Evolutionary conservation across 2,797 vertebrate genomes (phyloP).

Genomic region (Sandelia bainsii): DNA sequence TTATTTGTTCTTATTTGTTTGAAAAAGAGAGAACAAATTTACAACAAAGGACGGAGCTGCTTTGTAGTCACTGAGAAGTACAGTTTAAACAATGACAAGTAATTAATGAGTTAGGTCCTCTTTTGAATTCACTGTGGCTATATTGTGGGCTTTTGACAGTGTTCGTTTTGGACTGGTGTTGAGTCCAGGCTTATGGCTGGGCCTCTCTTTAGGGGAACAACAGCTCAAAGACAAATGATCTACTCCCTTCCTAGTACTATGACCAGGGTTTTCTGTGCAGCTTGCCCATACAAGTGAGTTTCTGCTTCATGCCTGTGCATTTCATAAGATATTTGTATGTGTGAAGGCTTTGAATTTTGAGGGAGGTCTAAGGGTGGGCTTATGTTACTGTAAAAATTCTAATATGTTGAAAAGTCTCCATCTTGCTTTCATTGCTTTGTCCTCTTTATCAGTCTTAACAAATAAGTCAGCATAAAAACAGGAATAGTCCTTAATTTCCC

Average conservation of each 20-base stretch:
- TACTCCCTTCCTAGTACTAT: constrained; percentile 34
- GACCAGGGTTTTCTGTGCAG: constrained; percentile 52
- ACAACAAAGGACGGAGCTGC: neutral
- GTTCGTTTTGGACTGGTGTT: constrained; percentile 33
- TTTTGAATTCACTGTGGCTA: constrained; percentile 25
- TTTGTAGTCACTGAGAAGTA: constrained; percentile 2
- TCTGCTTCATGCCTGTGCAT: constrained; percentile 49
- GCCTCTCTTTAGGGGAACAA: constrained; percentile 55
- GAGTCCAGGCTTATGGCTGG: constrained; percentile 41
- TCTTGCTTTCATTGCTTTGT: constrained; percentile 62
- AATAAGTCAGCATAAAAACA: constrained; percentile 49
- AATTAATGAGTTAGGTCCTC: constrained; percentile 33
- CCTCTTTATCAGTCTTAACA: constrained; percentile 47
- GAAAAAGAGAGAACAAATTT: neutral
- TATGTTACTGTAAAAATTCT: constrained; percentile 4
- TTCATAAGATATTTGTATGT: constrained; percentile 41
- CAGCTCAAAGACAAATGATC: constrained; percentile 64
- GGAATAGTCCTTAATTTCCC: constrained; percentile 68
- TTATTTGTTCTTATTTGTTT: neutral
- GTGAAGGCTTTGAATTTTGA: constrained; percentile 29
- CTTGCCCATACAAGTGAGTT: constrained; percentile 57
- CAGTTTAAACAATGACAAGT: constrained; percentile 19
- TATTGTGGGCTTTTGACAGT: constrained; percentile 32
- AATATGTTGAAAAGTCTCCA: constrained; percentile 41
- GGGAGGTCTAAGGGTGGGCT: neutral